phyloP scores from a whole-genome alignment of 2,113 vertebrate species.

The Cyrtonyx montezumae region DNA sequence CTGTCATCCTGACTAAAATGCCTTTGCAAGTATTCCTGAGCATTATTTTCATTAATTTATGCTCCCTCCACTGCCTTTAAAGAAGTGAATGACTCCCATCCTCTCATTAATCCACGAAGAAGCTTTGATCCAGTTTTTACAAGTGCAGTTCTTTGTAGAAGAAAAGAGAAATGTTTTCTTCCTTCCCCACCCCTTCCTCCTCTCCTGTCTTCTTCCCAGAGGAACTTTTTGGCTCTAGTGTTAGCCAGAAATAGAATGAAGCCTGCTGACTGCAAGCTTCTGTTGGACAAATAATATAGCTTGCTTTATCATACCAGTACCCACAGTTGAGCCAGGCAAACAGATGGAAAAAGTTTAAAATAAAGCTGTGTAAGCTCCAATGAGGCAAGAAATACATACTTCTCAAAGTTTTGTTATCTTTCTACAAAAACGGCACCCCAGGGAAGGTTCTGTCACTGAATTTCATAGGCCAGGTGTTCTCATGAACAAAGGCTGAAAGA shows the following conservation, averaged over 20 bases:
- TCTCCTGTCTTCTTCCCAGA: neutral
- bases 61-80: neutral
- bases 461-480: slow-evolving; percentile 67
- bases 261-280: slow-evolving; percentile 66
- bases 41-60: slow-evolving; percentile 20
- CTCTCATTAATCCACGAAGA: neutral
- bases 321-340: slow-evolving; percentile 53
- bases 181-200: neutral
- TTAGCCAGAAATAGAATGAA: slow-evolving; percentile 54
- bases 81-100: neutral
- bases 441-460: slow-evolving; percentile 52
- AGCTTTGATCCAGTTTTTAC: neutral
- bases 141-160: neutral
- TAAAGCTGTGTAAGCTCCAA: slow-evolving; percentile 61
- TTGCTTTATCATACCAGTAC: slow-evolving; percentile 55
- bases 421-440: slow-evolving; percentile 47
- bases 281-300: slow-evolving; percentile 41
- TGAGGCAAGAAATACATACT: slow-evolving; percentile 51
- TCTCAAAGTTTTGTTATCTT: slow-evolving; percentile 52
- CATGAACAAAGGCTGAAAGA: slow-evolving; percentile 37
- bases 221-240: slow-evolving; percentile 33
- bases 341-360: slow-evolving; percentile 73
- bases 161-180: neutral
- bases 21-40: neutral
- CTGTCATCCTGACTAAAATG: neutral